Base-by-base conservation (phyloP, 2,113 vertebrate genomes). In the Vanacampus margaritifer region DNA sequence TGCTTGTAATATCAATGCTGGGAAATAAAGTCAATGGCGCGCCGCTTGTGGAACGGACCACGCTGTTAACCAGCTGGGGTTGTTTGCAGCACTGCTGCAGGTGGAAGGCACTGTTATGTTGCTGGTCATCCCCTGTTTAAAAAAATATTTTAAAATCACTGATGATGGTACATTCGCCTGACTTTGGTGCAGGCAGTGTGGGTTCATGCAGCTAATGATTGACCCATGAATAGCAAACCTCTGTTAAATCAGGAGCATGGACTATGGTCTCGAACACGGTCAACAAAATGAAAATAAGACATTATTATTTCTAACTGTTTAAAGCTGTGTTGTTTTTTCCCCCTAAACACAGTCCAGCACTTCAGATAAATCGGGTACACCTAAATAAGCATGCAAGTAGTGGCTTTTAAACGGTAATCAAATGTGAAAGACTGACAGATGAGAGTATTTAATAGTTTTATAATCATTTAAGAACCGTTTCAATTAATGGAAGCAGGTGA, bases 1-100 rank as follows among this genome's bases (percentile, higher is more conserved):
- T 62, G 59, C 37, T 62, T 39, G 59, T 62, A 62, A 62, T 62
- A 24, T 62, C 59, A 62, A 62, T 62, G 37, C 36, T 39, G 59
- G n/a, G 37, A 41, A 61, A 61, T 61, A 13, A 61, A 61, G 59
- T n/a, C 37, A 24, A 62, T 24, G 41, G 37, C 21, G 12, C 35
- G 21, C 21, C 37, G 12, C 12, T 23, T 62, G 16, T 41, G 37
- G 59, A 39, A 6, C 11, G 59, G 59, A 24, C 35, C 3, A 23
- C 19, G 57, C 11, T 2, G 32, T 6, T 23, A 41, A 41, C 59
- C 11, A 24, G n/a, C 3, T 24, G 59, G 13, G n/a, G n/a, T 61
- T 41, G 23, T 41, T 61, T 61, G 59, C 59, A 37, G 57, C 35
- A 35, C 36, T 8, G 35, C 35, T 21, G 19, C 9, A 19, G 17